These are phyloP conservation scores for Anthonomus grandis DNA, from an alignment of 1,140 invertebrate genomes.

Conservation along the genomic window DNA sequence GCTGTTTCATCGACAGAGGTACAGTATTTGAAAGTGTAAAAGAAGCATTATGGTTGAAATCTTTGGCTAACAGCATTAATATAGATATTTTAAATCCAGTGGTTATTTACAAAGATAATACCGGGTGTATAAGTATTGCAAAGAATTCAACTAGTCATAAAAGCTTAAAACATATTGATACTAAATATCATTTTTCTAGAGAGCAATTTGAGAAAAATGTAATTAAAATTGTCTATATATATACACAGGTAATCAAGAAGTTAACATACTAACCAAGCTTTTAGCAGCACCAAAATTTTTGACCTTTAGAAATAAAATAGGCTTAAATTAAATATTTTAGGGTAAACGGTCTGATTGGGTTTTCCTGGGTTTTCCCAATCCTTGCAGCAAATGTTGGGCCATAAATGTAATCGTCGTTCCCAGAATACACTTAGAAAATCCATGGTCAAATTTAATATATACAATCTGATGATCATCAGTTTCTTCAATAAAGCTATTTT, in stretches of 20 bases:
- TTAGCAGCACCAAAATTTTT: no score
- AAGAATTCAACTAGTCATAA: conserved; percentile 30
- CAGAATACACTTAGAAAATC: no score
- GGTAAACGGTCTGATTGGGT: no score
- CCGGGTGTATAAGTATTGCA: conserved; percentile 29
- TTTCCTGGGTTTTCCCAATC: no score
- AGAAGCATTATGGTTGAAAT: conserved; percentile 37
- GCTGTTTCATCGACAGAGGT: conserved; percentile 43
- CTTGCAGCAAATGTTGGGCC: no score
- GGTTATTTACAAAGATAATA: conserved; percentile 26
- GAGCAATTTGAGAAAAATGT: conserved; percentile 27
- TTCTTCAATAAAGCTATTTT: no score
- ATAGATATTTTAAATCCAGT: no score
- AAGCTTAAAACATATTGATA: conserved; percentile 35
- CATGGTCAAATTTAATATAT: no score
- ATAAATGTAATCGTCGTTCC: no score
- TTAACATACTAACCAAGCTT: conserved; percentile 37
- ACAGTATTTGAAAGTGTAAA: conserved; percentile 37
- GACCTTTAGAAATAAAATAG: no score
- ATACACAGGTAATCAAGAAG: conserved; percentile 32
- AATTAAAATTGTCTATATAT: conserved; percentile 31
- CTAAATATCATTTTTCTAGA: conserved; percentile 32
- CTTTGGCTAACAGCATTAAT: neutral
- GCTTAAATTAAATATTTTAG: no score
- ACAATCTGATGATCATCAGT: no score